phyloP scores from a whole-genome alignment of 64 coral and sea anemone genomes.

The Montipora foliosa region DNA sequence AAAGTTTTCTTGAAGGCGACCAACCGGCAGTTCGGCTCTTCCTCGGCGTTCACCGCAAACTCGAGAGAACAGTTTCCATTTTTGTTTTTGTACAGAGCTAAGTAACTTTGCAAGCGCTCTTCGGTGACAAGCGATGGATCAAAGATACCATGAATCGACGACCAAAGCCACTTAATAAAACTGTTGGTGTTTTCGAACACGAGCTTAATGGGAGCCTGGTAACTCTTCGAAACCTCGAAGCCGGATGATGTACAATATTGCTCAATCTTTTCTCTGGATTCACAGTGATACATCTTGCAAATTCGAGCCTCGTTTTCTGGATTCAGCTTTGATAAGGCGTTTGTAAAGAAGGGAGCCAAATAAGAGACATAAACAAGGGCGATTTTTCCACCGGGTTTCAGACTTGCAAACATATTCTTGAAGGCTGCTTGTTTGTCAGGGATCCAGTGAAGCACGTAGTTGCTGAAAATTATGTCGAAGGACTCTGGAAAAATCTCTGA shows the following conservation, averaged over 20 bases:
- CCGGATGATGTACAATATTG: neutral
- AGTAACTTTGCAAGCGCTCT: conserved; percentile 14
- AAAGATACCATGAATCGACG: neutral
- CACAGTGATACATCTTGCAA: neutral
- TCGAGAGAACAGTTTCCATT: neutral
- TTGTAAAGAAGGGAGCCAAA: neutral
- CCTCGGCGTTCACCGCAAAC: neutral
- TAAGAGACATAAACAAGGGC: neutral
- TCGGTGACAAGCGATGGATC: neutral
- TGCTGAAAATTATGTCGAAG: conserved; percentile 27
- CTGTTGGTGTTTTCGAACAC: neutral
- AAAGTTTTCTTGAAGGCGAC: neutral
- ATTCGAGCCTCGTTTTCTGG: too few species aligned
- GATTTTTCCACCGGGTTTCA: conserved; percentile 7
- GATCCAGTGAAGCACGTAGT: conserved; percentile 34
- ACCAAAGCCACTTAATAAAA: neutral
- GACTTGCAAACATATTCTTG: conserved; percentile 1
- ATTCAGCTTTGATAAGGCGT: too few species aligned
- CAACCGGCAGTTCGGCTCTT: neutral
- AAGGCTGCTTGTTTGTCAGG: neutral
- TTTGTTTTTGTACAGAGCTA: neutral
- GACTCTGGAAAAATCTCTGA: neutral
- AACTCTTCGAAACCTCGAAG: neutral
- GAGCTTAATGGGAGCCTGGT: neutral
- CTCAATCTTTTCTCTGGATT: neutral